These are phyloP conservation scores for Resseliella maxima DNA, from an alignment of 2,888 invertebrate species.

Conservation along the genomic window DNA sequence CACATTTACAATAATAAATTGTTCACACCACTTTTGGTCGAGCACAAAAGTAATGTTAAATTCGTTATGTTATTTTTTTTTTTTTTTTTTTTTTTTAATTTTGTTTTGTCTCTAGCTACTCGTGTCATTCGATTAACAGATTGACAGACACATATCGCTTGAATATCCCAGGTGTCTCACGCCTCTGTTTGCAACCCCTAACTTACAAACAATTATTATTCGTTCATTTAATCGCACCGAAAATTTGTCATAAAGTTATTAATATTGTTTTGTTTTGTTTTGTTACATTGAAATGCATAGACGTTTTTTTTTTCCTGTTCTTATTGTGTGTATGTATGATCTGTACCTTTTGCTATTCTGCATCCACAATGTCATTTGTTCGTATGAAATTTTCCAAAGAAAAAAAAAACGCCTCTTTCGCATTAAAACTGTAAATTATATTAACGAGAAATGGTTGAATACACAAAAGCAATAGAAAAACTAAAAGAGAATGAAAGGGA, in stretches of 20 bases:
- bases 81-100: neutral
- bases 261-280: conserved; percentile 47
- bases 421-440: conserved; percentile 39
- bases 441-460: neutral
- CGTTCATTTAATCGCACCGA: conserved; percentile 40
- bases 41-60: too few species aligned
- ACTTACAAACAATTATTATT: conserved; percentile 22
- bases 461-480: too few species aligned
- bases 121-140: conserved; percentile 5
- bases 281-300: neutral
- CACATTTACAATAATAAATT: neutral
- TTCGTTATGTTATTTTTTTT: neutral
- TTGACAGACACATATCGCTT: neutral
- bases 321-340: neutral
- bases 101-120: too few species aligned
- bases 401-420: conserved; percentile 44
- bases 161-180: conserved; percentile 40
- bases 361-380: neutral
- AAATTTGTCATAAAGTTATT: conserved; percentile 46
- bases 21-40: too few species aligned
- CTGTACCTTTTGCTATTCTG: neutral
- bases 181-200: conserved; percentile 32
- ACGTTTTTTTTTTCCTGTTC: neutral
- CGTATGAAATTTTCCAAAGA: conserved; percentile 9
- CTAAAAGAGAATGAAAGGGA: neutral